Evolutionary conservation across 2,113 vertebrate species (phyloP).

Genomic region (Picathartes gymnocephalus): DNA sequence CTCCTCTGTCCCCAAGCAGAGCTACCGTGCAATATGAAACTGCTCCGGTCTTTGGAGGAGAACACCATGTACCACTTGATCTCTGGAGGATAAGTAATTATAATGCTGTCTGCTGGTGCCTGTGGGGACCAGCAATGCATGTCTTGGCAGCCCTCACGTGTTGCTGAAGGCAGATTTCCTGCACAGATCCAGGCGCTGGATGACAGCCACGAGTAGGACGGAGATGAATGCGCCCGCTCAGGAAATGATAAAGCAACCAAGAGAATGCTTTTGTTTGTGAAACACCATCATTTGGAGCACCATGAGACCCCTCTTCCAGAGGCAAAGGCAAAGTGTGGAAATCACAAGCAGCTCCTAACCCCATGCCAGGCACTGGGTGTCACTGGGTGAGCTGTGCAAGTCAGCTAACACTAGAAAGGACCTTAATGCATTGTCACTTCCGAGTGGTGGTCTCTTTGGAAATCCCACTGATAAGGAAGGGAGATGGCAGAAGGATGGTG

Average conservation of each 20-base stretch:
- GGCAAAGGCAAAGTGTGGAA: background rate
- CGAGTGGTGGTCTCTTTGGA: background rate
- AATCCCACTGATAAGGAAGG: background rate
- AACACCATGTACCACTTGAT: background rate
- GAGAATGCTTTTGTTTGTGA: background rate
- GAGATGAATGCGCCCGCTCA: background rate
- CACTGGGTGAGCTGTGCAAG: background rate
- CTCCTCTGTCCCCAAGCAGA: background rate
- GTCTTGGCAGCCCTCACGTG: conserved; percentile 4
- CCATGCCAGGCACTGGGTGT: fast-evolving
- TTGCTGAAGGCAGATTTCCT: conserved; percentile 54
- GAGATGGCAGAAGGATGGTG: background rate
- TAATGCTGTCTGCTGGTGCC: background rate
- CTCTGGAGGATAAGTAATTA: background rate
- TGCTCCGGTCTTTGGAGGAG: background rate
- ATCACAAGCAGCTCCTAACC: background rate
- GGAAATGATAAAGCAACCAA: conserved; percentile 26
- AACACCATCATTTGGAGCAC: background rate
- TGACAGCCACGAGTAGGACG: background rate
- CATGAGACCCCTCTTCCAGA: background rate
- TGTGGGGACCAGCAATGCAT: conserved; percentile 23
- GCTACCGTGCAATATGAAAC: background rate
- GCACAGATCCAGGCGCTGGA: background rate
- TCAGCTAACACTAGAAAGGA: background rate
- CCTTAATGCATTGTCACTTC: background rate